These are phyloP conservation scores for Invenusta paracnida DNA, from an alignment of 2,888 invertebrate genomes.

Conservation along the genomic window DNA sequence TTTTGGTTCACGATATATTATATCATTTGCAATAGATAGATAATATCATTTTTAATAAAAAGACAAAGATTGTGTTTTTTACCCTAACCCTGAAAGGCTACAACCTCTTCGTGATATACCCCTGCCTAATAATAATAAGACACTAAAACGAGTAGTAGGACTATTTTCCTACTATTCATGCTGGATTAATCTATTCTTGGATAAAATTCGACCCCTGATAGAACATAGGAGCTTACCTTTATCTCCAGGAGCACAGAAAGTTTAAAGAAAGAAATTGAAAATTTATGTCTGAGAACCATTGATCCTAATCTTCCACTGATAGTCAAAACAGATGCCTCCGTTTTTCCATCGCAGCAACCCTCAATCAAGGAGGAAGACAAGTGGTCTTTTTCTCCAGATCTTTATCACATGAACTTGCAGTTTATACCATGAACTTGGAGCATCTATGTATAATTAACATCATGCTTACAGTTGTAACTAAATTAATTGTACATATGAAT, in stretches of 20 bases:
- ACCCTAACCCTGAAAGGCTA: neutral
- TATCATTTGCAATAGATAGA: no score
- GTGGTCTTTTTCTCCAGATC: constrained; percentile 40
- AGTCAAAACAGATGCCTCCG: constrained; percentile 14
- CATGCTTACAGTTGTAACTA: no score
- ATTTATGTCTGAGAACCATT: neutral
- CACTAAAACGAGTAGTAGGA: neutral
- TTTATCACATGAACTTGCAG: no score
- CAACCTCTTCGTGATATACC: constrained; percentile 9
- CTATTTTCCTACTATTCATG: constrained; percentile 5
- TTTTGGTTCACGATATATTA: no score
- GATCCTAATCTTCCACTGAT: neutral
- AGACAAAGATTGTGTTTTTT: no score
- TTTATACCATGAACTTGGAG: no score
- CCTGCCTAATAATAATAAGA: neutral
- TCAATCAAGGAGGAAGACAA: constrained; percentile 12
- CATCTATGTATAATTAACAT: no score
- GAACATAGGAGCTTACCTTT: neutral
- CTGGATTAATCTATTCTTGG: neutral
- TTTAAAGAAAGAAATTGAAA: neutral
- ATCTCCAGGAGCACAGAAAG: no score
- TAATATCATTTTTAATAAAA: no score
- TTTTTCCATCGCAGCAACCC: neutral
- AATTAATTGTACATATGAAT: no score
- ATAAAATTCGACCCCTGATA: neutral